These are phyloP conservation scores for Adelges cooleyi DNA, from an alignment of 1,140 invertebrate genomes.

Conservation along the genomic window DNA sequence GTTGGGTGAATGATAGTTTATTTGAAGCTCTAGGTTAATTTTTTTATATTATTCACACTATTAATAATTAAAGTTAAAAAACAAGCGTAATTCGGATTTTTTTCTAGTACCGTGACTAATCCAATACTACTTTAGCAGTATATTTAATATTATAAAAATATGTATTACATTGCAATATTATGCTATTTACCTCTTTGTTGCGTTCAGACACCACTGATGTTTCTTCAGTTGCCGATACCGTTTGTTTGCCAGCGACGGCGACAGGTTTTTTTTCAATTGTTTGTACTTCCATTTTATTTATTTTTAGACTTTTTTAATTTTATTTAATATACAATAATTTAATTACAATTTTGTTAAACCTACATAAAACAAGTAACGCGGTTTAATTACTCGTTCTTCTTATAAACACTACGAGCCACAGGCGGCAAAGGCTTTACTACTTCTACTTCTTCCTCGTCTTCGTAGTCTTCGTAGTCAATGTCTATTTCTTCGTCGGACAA, in stretches of 20 bases:
- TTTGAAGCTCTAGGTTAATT: no score
- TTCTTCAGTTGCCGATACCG: slow-evolving; percentile 4
- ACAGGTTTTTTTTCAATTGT: slow-evolving; percentile 14
- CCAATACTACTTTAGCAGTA: no score
- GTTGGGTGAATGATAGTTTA: no score
- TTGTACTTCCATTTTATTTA: slow-evolving; percentile 19
- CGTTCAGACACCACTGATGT: slow-evolving; percentile 17
- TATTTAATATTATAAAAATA: no score
- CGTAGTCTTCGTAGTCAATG: slow-evolving; percentile 1
- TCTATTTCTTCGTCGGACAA: slow-evolving; percentile 25
- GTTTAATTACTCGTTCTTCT: neutral
- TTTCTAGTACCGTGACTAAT: no score
- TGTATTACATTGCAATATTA: no score
- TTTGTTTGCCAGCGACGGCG: neutral
- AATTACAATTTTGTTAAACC: neutral
- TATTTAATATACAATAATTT: neutral
- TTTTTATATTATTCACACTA: no score
- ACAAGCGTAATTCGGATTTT: no score
- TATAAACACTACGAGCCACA: slow-evolving; percentile 9
- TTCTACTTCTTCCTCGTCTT: slow-evolving; percentile 12
- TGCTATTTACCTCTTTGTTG: slow-evolving; percentile 21
- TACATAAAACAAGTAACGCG: neutral
- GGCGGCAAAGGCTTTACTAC: slow-evolving; percentile 10
- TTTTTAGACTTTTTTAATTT: neutral
- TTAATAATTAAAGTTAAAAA: no score